Percentiles rank a stretch among this genome's conserved stretches.
Conservation (phyloP, 1,140 invertebrate genomes). For the Theocolax elegans region DNA sequence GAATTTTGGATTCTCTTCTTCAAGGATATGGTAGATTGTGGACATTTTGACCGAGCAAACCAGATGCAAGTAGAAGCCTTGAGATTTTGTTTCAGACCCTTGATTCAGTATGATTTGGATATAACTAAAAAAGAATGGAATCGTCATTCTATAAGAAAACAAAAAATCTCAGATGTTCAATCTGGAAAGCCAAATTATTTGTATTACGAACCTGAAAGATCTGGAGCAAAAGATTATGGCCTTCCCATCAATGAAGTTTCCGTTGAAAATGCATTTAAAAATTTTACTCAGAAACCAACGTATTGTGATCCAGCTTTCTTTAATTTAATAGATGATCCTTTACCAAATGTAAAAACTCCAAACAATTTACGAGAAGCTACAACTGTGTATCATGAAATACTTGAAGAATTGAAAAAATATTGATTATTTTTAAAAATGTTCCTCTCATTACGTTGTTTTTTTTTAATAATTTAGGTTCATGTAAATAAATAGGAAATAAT, state of each 20-base stretch:
- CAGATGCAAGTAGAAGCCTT: slow-evolving; percentile 17
- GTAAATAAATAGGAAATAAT: not conserved
- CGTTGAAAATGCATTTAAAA: not conserved
- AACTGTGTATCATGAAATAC: not conserved
- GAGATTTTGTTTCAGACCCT: slow-evolving; percentile 14
- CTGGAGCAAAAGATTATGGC: not conserved
- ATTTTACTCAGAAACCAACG: not conserved
- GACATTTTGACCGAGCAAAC: not conserved
- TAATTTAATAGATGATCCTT: not conserved
- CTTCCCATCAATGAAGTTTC: not conserved
- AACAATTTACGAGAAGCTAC: slow-evolving; percentile 8
- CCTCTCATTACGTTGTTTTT: no score
- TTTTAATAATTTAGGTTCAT: not conserved
- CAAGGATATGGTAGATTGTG: not conserved
- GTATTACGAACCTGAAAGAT: not conserved
- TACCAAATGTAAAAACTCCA: not conserved
- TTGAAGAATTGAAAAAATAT: not conserved
- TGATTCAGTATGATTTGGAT: slow-evolving; percentile 16
- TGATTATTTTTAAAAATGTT: not conserved
- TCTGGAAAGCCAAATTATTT: not conserved
- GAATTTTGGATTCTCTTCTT: no score
- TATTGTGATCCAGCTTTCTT: not conserved
- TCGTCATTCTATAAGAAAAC: not conserved
- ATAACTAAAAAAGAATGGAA: slow-evolving; percentile 8
- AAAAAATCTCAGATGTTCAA: not conserved